Evolutionary conservation across 2,888 invertebrate species (phyloP), one percentile per base, ranked within the genome.

Genomic region (Eumacrocentrus americanus): DNA sequence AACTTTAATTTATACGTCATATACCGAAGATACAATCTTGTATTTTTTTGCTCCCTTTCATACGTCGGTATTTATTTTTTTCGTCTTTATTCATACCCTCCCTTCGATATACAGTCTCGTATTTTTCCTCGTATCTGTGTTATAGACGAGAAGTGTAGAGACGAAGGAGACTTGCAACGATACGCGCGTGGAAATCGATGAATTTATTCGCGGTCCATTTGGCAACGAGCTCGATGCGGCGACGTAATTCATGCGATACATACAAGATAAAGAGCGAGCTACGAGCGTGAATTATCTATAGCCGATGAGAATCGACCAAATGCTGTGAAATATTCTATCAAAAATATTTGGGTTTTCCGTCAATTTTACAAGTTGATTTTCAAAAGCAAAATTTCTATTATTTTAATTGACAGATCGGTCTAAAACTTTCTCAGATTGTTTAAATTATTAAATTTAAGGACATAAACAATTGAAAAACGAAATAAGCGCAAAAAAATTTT

Each of bases 161-260:
- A 20, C n/a, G 22, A 18, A n/a, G 44, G 44, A 11, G 18, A n/a
- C 1, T 20, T 20, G 18, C 20, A 40, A 42, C 12, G 25, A 7
- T 47, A 56, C 20, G 38, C 38, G 59, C 14, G 50, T 20, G 50
- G 60, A 60, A 29, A 29, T 60, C 60, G 60, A 60, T 60, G 60
- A 60, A 60, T 60, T 59, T 59, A 59, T 59, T 60, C 44, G 54
- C 60, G 60, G 60, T 60, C 60, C 60, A 60, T 60, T 60, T 60
- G 60, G 60, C 60, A 60, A 50, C 54, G 29, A 50, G 47, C 50
- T 50, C 54, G 50, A 42, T 54, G 58, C 52, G 29, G 20, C 53
- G 35, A 60, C 50, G 55, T 55, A 40, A 54, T 55, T 60, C 54
- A 60, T 60, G 55, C 54, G 38, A 60, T 59, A 47, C 48, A 60